Evolutionary conservation across 2,888 invertebrate species (phyloP).

Genomic region (Scrobipalpa costella): DNA sequence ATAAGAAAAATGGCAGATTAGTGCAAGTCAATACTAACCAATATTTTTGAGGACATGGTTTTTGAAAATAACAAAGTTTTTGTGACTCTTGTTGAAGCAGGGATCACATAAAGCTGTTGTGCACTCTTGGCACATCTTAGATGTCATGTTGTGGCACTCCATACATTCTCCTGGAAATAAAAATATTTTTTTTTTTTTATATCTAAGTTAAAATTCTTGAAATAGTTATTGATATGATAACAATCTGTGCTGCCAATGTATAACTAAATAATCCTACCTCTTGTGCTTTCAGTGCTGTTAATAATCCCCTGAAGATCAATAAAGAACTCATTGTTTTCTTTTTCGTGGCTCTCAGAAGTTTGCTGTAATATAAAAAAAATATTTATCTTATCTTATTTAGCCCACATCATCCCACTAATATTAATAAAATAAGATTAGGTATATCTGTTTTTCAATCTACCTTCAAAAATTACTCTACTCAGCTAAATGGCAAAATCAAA

Average conservation of each 20-base stretch:
- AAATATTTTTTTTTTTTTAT: too few relatives aligned
- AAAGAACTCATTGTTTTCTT: conserved; percentile 46
- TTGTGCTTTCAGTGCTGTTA: conserved; percentile 43
- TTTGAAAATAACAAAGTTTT: conserved; percentile 69
- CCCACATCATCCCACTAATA: too few relatives aligned
- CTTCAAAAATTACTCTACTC: too few relatives aligned
- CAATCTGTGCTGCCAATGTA: too few relatives aligned
- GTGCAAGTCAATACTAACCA: conserved; percentile 38
- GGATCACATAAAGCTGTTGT: conserved; percentile 57
- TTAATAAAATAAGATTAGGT: too few relatives aligned
- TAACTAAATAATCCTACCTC: conserved; percentile 53
- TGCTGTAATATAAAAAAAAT: conserved; percentile 31
- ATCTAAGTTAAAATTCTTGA: too few relatives aligned
- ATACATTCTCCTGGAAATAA: conserved; percentile 57
- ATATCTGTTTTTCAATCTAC: too few relatives aligned
- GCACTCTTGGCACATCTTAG: conserved; percentile 70
- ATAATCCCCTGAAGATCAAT: conserved; percentile 58
- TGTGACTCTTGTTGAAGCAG: conserved; percentile 71
- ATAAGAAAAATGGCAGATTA: not conserved
- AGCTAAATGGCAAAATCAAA: too few relatives aligned
- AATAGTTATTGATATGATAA: too few relatives aligned
- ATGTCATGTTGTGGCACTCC: conserved; percentile 58
- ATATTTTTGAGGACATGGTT: conserved; percentile 62
- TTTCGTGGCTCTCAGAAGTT: conserved; percentile 29
- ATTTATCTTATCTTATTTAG: too few relatives aligned